Percentiles rank a stretch among this genome's conserved stretches.
These are phyloP conservation scores for Agrochola lychnidis DNA, from an alignment of 2,888 invertebrate species.

Conservation along the genomic window DNA sequence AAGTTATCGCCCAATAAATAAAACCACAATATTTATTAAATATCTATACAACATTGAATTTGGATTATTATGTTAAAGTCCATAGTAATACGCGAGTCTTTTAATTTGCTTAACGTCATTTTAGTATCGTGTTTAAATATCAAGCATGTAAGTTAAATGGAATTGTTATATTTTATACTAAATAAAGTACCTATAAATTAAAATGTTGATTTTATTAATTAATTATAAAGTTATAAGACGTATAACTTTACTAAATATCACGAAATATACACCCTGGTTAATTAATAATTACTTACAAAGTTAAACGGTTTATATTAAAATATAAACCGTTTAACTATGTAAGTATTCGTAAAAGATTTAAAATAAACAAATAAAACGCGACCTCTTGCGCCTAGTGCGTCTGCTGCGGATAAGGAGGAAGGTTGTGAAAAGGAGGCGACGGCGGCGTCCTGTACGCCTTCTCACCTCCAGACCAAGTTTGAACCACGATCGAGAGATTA, in stretches of 20 bases:
- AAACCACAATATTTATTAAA: slow-evolving; percentile 3
- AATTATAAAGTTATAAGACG: not conserved
- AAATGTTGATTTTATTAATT: slow-evolving; percentile 49
- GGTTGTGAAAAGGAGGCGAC: not conserved
- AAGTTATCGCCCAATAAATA: slow-evolving; percentile 7
- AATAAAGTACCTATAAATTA: slow-evolving; percentile 79
- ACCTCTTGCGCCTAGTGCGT: too few species aligned
- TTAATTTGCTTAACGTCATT: slow-evolving; percentile 61
- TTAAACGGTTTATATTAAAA: not conserved
- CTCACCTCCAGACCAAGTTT: too few species aligned
- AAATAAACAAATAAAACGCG: too few species aligned
- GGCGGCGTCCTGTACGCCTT: not conserved
- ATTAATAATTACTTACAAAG: not conserved
- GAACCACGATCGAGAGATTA: not conserved
- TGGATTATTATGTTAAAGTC: slow-evolving; percentile 42
- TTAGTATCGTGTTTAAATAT: slow-evolving; percentile 72
- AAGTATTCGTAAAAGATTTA: too few species aligned
- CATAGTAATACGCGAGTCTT: slow-evolving; percentile 46
- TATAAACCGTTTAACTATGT: too few species aligned
- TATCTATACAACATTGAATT: slow-evolving; percentile 29
- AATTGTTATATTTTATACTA: slow-evolving; percentile 87
- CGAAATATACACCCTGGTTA: not conserved
- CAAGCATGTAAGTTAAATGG: slow-evolving; percentile 79
- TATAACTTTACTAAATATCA: not conserved
- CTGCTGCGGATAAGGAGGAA: not conserved